Base-by-base conservation (phyloP, 1,140 invertebrate species). In the Delia radicum region DNA sequence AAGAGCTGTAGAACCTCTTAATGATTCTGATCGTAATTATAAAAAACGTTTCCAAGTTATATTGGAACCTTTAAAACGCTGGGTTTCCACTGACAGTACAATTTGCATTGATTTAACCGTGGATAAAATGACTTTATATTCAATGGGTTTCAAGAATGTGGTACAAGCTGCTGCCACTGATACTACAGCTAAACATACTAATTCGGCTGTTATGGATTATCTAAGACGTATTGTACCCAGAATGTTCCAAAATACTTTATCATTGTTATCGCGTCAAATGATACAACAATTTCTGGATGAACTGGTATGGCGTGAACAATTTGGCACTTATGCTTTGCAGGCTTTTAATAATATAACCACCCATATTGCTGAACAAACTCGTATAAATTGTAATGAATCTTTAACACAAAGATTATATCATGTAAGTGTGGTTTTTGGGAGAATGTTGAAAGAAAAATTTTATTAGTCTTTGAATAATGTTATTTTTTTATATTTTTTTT, bases 221-320 rank as follows among this genome's bases (percentile, higher is more conserved):
- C 84, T 96, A 42, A 87, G 94, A 48, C 90, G 92, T 76, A 93
- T 95, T 75, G 94, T 96, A 4, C 94, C 95, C 0, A 89, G 94
- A 82, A 96, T 96, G 94, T 96, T 96, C 86, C 92, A 96, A 88
- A 96, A 95, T 84, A 95, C 94, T 0, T 84, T 96, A 7, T 94
- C 93, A 21, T 86, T 95, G 73, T 87, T 96, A 0, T 95, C 93
- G 5, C 88, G 94, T 67, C 92, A 93, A 84, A 93, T 95, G 84
- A 95, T 96, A 80, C 94, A 96, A 82, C 93, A 96, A 81, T 96
- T 96, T 84, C 87, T 97, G 48, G 94, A 96, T 82, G 95, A 97
- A 83, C 87, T 97, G 4, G 93, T 93, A 12, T 95, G 94, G 94
- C 87, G 89, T 75, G 89, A 90, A 79, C 90, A 91, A 79, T 95